Percentiles rank a stretch among this genome's conserved stretches.
phyloP scores from a whole-genome alignment of 1,140 invertebrate genomes.

The Gyrodactylus salaris region DNA sequence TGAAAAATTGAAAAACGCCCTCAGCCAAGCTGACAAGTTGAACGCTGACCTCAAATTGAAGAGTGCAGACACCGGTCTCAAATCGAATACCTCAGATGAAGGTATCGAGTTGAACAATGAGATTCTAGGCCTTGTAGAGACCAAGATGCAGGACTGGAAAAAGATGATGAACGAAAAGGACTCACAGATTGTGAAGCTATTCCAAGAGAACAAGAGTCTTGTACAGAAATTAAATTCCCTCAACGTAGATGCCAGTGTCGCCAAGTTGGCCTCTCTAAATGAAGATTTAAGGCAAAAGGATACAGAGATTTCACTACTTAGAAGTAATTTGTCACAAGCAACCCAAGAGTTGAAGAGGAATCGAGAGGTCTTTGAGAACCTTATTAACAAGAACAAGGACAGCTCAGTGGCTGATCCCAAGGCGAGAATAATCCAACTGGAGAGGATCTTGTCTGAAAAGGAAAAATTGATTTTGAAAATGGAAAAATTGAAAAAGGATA shows the following conservation, averaged over 20 bases:
- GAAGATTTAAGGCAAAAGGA: background rate
- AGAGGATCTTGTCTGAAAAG: background rate
- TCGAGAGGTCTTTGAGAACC: background rate
- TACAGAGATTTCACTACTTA: background rate
- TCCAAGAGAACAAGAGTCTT: background rate
- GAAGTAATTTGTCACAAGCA: background rate
- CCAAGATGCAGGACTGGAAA: background rate
- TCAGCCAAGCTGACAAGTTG: background rate
- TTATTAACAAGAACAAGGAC: background rate
- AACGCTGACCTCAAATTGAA: background rate
- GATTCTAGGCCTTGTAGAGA: background rate
- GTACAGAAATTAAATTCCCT: background rate
- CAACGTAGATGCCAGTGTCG: background rate
- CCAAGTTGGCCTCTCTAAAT: background rate
- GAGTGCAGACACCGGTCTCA: background rate
- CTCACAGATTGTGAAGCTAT: background rate
- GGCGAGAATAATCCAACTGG: background rate
- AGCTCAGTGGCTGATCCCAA: background rate
- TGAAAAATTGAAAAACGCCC: background rate
- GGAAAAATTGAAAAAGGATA: background rate
- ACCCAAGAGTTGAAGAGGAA: background rate
- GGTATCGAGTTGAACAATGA: background rate
- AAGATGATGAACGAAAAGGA: background rate
- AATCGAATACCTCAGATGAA: background rate
- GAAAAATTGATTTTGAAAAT: background rate